These are phyloP conservation scores for Syritta pipiens DNA, from an alignment of 2,888 invertebrate genomes.

Conservation along the genomic window DNA sequence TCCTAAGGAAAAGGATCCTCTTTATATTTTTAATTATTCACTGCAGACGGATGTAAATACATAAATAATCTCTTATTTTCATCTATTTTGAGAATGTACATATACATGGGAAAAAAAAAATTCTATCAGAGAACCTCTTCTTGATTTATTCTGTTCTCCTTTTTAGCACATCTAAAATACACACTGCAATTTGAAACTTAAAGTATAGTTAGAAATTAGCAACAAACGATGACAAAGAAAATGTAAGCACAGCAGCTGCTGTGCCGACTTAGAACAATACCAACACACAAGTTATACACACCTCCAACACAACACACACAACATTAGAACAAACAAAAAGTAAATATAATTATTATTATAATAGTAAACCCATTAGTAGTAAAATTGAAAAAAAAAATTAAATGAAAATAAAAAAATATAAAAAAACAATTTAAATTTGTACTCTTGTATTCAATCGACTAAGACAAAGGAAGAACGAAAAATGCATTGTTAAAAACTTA, in stretches of 20 bases:
- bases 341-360: constrained; percentile 22
- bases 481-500: constrained; percentile 45
- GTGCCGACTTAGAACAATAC: constrained; percentile 62
- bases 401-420: constrained; percentile 18
- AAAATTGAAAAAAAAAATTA: constrained; percentile 28
- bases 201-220: constrained; percentile 52
- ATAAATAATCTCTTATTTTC: constrained; percentile 39
- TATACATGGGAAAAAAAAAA: background rate
- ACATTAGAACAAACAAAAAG: constrained; percentile 26
- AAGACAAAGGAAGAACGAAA: constrained; percentile 33
- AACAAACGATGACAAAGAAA: constrained; percentile 38
- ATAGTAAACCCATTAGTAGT: constrained; percentile 38
- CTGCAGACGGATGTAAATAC: constrained; percentile 28
- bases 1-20: background rate
- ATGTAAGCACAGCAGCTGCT: constrained; percentile 20
- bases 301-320: constrained; percentile 9
- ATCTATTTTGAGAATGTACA: constrained; percentile 6
- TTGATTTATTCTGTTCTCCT: background rate
- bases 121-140: no score
- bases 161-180: constrained; percentile 7
- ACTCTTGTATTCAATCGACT: constrained; percentile 65
- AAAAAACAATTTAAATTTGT: constrained; percentile 53
- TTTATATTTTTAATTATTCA: background rate
- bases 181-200: background rate
- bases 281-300: constrained; percentile 30